Base-by-base conservation (phyloP, 2,113 vertebrate genomes). In the Tauraco erythrolophus region DNA sequence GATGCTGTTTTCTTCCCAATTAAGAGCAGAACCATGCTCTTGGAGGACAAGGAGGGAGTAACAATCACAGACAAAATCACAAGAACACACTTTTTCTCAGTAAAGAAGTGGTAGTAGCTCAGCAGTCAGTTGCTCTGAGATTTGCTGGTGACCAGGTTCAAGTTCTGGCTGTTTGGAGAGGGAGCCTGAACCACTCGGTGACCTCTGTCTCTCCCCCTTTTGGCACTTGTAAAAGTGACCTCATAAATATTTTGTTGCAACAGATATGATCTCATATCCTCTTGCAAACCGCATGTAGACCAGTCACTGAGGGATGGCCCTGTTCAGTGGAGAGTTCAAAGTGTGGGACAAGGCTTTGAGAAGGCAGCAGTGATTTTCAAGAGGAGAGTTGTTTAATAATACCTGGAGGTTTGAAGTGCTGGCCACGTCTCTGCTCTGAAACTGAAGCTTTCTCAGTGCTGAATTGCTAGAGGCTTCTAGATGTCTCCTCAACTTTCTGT, bases 201-300 rank as follows among this genome's bases (percentile, higher is more conserved):
- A 77, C 66, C 68, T 91, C 45, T 54, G 14, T 84, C 54, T 92
- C 76, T 88, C 60, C 37, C 9, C 22, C 13, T 92, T 74, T 62
- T 96, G 92, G 85, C 85, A 57, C 46, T 86, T 83, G 7, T 57
- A 77, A 58, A 37, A 84, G 37, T 75, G 50, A 84, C 61, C 56
- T 93, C 81, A 89, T 88, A 82, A 90, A 76, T 90, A 48, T 14
- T 66, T 93, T 91, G 28, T 66, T 92, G 86, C 54, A 70, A 50
- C 31, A 89, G 30, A 76, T 96, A 50, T 21, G 79, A 91, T 94
- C 86, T 92, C 68, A 74, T 80, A 69, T 93, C 78, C 83, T 95
- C 64, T 79, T 57, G 53, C 23, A 85, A 54, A 35, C 41, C 6
- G 8, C 4, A 2, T 57, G 70, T 65, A 64, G 41, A 69, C 22